phyloP scores from a whole-genome alignment of 2,113 vertebrate genomes.

The Sander lucioperca region DNA sequence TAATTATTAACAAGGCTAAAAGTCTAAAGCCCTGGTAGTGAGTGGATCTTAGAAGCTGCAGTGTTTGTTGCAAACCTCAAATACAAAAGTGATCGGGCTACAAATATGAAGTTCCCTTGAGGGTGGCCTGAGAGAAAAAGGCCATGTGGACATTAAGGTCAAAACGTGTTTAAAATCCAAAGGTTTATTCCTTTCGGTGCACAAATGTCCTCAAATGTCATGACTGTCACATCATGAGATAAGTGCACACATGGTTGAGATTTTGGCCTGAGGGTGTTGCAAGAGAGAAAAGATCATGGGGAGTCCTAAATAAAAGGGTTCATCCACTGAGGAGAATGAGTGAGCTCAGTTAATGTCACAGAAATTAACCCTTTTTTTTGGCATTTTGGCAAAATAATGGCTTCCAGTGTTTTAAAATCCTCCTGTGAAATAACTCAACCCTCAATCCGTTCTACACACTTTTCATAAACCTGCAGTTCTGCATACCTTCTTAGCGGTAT shows the following conservation, averaged over 20 bases:
- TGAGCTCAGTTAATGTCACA: slow-evolving; percentile 26
- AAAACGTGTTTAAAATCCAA: slow-evolving; percentile 12
- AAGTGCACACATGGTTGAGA: not conserved
- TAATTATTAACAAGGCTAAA: slow-evolving; percentile 19
- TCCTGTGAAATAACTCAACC: too few relatives aligned
- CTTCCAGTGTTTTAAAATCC: too few relatives aligned
- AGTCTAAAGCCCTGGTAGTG: not conserved
- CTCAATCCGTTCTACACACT: too few relatives aligned
- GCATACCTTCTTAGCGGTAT: too few relatives aligned
- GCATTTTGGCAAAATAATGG: too few relatives aligned
- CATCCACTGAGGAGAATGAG: slow-evolving; percentile 9
- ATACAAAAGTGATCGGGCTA: not conserved
- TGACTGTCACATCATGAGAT: not conserved
- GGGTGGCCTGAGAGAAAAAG: not conserved
- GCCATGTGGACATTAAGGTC: not conserved
- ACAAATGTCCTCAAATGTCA: slow-evolving; percentile 43
- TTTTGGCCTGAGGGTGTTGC: slow-evolving; percentile 7
- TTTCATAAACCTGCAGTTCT: too few relatives aligned
- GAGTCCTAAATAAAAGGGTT: slow-evolving; percentile 9
- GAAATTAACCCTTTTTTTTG: not conserved
- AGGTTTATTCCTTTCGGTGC: not conserved
- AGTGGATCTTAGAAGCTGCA: not conserved
- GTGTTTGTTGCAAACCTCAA: not conserved
- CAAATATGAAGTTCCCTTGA: not conserved
- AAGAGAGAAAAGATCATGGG: not conserved